phyloP scores from a whole-genome alignment of 2,797 vertebrate genomes.

The Thamnophis elegans region DNA sequence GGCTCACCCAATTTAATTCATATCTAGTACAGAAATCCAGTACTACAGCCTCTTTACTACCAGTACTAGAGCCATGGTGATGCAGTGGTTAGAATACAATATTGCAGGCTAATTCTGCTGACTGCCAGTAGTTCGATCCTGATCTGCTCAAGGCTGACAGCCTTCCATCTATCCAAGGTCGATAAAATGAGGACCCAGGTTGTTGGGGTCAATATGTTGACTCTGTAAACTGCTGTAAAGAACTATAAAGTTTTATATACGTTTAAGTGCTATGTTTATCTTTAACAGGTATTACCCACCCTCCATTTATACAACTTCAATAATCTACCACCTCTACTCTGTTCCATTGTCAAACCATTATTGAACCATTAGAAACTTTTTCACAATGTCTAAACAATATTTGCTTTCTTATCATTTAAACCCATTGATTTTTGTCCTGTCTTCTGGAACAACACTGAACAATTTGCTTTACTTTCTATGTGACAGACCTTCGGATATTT shows the following conservation, averaged over 20 bases:
- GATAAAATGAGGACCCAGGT: background rate
- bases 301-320: background rate
- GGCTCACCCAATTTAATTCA: background rate
- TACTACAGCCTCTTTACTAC: background rate
- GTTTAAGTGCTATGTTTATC: background rate
- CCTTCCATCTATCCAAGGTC: background rate
- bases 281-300: background rate
- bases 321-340: background rate
- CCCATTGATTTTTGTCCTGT: background rate
- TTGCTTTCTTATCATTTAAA: background rate
- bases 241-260: background rate
- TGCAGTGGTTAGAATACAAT: background rate
- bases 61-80: background rate
- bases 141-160: background rate
- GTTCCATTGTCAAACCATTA: background rate
- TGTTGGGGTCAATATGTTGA: background rate
- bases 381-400: background rate
- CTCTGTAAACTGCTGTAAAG: background rate
- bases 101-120: background rate
- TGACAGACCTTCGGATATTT: background rate
- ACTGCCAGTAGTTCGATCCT: background rate
- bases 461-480: background rate
- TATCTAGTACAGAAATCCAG: background rate
- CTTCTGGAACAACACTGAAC: background rate
- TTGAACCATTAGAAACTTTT: background rate